Evolutionary conservation across 2,113 vertebrate species (phyloP).

Genomic region (Neoarius graeffei): DNA sequence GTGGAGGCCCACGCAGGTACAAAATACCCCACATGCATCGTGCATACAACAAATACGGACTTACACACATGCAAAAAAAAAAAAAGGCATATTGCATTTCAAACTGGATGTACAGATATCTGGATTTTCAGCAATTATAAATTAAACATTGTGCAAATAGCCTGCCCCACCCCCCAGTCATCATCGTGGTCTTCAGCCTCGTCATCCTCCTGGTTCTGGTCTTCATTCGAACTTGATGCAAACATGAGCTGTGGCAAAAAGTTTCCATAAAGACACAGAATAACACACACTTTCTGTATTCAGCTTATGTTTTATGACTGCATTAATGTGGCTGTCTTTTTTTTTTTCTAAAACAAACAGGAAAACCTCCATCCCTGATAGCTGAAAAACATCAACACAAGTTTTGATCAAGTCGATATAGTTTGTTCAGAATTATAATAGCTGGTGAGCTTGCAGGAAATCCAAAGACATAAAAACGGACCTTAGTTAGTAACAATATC

Average conservation of each 20-base stretch:
- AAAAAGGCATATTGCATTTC: conserved; percentile 39
- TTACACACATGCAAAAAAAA: conserved; percentile 18
- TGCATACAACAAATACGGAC: conserved; percentile 36
- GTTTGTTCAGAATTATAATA: conserved; percentile 36
- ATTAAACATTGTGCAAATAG: conserved; percentile 53
- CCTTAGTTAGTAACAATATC: background rate
- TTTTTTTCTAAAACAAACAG: background rate
- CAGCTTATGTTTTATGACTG: background rate
- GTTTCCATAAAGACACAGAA: conserved; percentile 12
- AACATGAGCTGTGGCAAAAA: conserved; percentile 3
- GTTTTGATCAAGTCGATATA: conserved; percentile 43
- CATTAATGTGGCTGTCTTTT: background rate
- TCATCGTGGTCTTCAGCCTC: background rate
- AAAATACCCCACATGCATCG: conserved; percentile 15
- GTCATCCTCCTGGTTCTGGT: background rate
- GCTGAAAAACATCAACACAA: background rate
- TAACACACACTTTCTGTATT: background rate
- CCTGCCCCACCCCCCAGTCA: background rate
- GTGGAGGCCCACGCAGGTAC: conserved; percentile 24
- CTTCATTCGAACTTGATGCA: background rate
- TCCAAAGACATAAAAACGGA: background rate
- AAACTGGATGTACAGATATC: conserved; percentile 46
- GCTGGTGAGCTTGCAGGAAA: background rate
- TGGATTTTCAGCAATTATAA: conserved; percentile 51
- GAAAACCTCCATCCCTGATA: background rate